phyloP scores from a whole-genome alignment of 1,140 invertebrate species.

The Radopholus similis region DNA sequence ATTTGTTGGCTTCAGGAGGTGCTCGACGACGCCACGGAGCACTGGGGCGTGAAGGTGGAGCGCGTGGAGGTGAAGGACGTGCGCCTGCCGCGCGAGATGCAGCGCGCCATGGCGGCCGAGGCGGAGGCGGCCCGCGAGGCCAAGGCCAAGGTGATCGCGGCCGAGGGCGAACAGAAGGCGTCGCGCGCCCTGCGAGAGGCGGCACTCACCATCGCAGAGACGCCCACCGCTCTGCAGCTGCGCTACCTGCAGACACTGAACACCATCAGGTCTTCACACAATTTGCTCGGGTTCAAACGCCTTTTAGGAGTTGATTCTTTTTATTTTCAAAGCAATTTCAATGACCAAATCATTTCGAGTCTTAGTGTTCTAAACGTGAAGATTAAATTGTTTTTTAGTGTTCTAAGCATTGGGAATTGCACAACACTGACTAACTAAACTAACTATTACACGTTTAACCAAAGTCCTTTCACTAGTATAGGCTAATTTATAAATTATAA shows the following conservation, averaged over 20 bases:
- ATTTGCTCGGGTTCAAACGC: too few relatives aligned
- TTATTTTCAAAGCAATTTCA: too few relatives aligned
- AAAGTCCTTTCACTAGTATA: too few relatives aligned
- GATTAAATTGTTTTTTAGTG: too few relatives aligned
- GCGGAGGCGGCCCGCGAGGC: slow-evolving; percentile 60
- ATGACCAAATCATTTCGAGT: too few relatives aligned
- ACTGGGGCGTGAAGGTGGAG: slow-evolving; percentile 75
- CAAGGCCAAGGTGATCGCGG: slow-evolving; percentile 59
- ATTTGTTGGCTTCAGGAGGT: slow-evolving; percentile 59
- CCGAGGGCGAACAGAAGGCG: slow-evolving; percentile 62
- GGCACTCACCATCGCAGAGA: slow-evolving; percentile 64
- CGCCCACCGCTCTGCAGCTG: slow-evolving; percentile 80
- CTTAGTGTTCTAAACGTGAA: too few relatives aligned
- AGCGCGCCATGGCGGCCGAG: slow-evolving; percentile 63
- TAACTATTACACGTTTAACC: too few relatives aligned
- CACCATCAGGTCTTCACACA: slow-evolving; percentile 62
- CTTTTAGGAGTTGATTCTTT: too few relatives aligned
- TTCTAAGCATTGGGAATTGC: too few relatives aligned
- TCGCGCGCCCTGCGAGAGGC: slow-evolving; percentile 61
- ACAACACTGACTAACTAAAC: too few relatives aligned
- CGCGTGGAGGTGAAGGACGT: slow-evolving; percentile 80
- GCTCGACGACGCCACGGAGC: slow-evolving; percentile 67
- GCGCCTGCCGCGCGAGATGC: slow-evolving; percentile 62
- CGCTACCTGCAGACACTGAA: slow-evolving; percentile 65
- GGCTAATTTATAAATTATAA: too few relatives aligned